These are phyloP conservation scores for Syncerus caffer DNA, from an alignment of 2,797 vertebrate species.

Conservation along the genomic window DNA sequence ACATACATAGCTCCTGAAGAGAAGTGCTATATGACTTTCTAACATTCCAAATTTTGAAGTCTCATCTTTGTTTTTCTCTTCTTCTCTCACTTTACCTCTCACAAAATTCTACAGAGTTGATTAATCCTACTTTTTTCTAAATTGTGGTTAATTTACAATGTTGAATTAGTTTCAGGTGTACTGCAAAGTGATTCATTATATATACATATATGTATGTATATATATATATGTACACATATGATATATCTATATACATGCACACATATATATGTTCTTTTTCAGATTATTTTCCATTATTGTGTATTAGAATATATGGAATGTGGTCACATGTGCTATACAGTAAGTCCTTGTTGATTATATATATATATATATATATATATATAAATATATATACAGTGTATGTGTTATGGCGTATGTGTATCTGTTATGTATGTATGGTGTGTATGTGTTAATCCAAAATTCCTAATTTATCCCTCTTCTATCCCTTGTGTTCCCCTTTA, in stretches of 20 bases:
- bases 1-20: background rate
- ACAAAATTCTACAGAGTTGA: background rate
- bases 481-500: background rate
- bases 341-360: background rate
- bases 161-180: background rate
- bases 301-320: background rate
- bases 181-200: background rate
- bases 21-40: background rate
- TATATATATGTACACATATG: background rate
- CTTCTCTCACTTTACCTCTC: background rate
- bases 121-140: background rate
- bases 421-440: background rate
- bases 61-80: background rate
- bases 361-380: background rate
- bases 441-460: background rate
- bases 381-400: background rate
- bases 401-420: background rate
- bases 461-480: background rate
- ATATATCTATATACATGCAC: fast-evolving
- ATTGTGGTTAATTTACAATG: background rate
- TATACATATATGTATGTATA: background rate
- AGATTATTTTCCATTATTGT: background rate
- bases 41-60: background rate
- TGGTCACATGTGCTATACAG: background rate
- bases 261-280: background rate